Base-by-base conservation (phyloP, 2,888 invertebrate genomes). In the Andrena flavipes region DNA sequence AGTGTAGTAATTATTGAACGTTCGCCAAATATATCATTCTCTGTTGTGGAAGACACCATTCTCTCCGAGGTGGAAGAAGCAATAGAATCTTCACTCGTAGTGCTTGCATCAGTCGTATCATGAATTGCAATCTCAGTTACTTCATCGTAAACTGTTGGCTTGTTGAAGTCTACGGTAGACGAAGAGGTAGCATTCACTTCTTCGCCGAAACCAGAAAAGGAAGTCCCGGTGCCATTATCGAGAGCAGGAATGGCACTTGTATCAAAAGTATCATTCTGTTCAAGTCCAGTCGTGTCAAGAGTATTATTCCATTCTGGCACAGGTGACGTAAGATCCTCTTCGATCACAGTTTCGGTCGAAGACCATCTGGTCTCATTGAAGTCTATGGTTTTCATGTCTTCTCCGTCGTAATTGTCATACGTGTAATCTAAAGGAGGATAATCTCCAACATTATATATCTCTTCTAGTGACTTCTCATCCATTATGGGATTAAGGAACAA, bases 341-440 rank as follows among this genome's bases (percentile, higher is more conserved):
- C 29, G 1, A 10, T 48, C 4, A 8, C n/a, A 26, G 23, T 33
- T n/a, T 42, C 35, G 1, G 8, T 48, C 0, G 13, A 29, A 26
- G 23, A 26, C 0, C 13, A 35, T 2, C 16, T 5, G 10, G 54
- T 48, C 7, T 64, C 63, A 4, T 69, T 60, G 6, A 30, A 42
- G 8, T 26, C 33, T 10, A 54, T 60, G 0, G 13, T n/a, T 29
- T 42, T 59, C 8, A 20, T 10, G 1, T 76, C 71, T 1, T 76
- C 59, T 5, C 13, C 54, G 1, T 70, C 65, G 30, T 82, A 73
- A 75, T 85, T 54, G 0, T 87, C 86, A 5, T 87, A 86, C 0
- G 86, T 82, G 29, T 91, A 90, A 82, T 91, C 88, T 51, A 85
- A 54, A 5, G 87, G 87, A 2, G 88, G 84, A 72, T 89, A 84